These are phyloP conservation scores for Ischnus inquisitorius DNA, from an alignment of 2,888 invertebrate species.

Conservation along the genomic window DNA sequence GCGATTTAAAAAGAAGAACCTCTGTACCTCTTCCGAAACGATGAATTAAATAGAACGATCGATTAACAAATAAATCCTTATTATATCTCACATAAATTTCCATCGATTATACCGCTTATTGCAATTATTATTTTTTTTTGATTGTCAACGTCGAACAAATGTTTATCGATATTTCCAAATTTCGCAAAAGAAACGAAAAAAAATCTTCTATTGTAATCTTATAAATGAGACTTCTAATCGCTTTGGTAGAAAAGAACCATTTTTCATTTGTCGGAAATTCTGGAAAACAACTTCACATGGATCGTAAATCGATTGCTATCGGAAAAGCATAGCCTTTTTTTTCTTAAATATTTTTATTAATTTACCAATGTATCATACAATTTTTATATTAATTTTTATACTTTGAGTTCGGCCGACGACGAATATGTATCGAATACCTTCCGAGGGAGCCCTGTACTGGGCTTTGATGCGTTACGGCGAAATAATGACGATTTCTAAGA, in stretches of 20 bases:
- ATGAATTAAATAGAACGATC: conserved; percentile 56
- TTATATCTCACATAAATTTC: background rate
- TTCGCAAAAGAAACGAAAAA: background rate
- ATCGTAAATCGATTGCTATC: background rate
- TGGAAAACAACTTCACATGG: conserved; percentile 35
- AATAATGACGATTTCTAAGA: conserved; percentile 62
- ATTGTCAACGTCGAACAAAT: background rate
- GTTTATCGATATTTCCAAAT: background rate
- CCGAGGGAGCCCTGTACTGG: conserved; percentile 55
- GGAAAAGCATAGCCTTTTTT: background rate
- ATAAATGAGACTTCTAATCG: no score
- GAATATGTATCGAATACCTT: conserved; percentile 54
- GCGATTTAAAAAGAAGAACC: conserved; percentile 19
- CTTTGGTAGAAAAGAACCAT: background rate
- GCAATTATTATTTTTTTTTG: background rate
- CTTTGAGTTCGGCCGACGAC: background rate
- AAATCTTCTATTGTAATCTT: background rate
- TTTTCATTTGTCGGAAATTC: background rate
- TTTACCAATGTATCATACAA: background rate
- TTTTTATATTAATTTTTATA: background rate
- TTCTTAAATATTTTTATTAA: background rate
- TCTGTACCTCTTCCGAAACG: conserved; percentile 43
- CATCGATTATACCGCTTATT: background rate
- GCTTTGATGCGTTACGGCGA: conserved; percentile 59
- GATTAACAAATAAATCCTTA: conserved; percentile 38